Evolutionary conservation across 2,888 invertebrate species (phyloP), one percentile per base, ranked within the genome.

Genomic region (Cryptocephalus primarius): DNA sequence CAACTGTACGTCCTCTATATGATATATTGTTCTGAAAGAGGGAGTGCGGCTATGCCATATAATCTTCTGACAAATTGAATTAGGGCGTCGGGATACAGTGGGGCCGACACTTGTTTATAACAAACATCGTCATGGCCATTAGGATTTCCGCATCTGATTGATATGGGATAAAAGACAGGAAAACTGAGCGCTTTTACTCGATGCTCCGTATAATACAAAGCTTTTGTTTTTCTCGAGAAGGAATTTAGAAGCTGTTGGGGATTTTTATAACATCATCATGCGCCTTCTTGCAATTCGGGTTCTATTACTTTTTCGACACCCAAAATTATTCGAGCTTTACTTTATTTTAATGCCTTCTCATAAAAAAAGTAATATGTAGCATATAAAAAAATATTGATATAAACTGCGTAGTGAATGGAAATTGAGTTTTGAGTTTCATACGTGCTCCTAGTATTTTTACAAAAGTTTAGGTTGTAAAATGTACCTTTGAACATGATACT

Each of bases 31-130:
- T 43, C 60, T 63, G 60, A 60, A 60, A 62, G 63, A 66, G 67
- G 68, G 66, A 64, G 67, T 68, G 67, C 63, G 68, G 68, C 68
- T 67, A 64, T 65, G 67, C 66, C 67, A 66, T 65, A 69, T 71
- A 70, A 71, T 70, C 70, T 71, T 67, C 68, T 70, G 69, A 69
- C 71, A 71, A 71, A 71, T 71, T 70, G 70, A 71, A 71, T 70
- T 69, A 70, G 69, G 69, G 66, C 64, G 67, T 61, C 62, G 62
- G 60, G 62, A 62, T 62, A 60, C 62, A 60, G 58, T 56, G 63
- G 64, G 66, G 66, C 66, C 66, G 67, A 66, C 68, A 68, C 69
- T 69, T 69, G 69, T 69, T 69, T 68, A 67, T 68, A 68, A 67
- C 69, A 69, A 70, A 70, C 66, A 68, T 66, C 67, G 68, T 69